Percentiles rank a stretch among this genome's conserved stretches.
Evolutionary conservation across 1,140 invertebrate species (phyloP).

Genomic region (Globodera ellingtonae): DNA sequence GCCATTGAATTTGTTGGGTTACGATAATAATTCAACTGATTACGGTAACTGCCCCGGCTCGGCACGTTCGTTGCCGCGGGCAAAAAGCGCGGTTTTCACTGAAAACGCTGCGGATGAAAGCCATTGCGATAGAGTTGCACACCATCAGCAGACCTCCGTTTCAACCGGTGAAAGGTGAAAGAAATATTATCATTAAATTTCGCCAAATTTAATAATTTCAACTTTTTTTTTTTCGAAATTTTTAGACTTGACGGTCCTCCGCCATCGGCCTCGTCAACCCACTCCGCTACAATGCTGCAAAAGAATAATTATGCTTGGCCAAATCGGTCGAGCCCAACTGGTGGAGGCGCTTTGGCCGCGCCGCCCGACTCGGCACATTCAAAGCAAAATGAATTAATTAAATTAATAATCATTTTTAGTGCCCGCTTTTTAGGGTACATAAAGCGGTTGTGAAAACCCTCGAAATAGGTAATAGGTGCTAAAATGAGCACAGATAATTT

Average conservation of each 20-base stretch:
- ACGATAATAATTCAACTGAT: background rate
- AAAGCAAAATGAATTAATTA: background rate
- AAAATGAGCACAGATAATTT: too few relatives aligned
- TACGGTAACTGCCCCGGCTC: background rate
- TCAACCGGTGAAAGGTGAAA: background rate
- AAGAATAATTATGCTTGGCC: background rate
- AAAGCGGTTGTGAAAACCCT: too few relatives aligned
- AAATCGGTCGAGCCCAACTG: background rate
- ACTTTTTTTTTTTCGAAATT: background rate
- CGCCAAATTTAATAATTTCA: background rate
- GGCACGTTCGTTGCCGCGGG: constrained; percentile 1
- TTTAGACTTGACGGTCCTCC: background rate
- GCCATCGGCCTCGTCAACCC: background rate
- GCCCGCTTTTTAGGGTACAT: too few relatives aligned
- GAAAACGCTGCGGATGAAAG: background rate
- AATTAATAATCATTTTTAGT: too few relatives aligned
- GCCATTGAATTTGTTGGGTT: background rate
- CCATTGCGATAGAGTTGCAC: background rate
- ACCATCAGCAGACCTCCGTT: background rate
- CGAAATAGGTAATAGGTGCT: too few relatives aligned
- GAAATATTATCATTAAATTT: background rate
- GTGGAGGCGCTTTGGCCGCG: background rate
- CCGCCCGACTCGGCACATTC: constrained; percentile 4
- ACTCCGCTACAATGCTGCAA: background rate
- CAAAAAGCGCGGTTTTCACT: background rate